Conservation (phyloP, 1,140 invertebrate species). For the Drosophila insularis region DNA sequence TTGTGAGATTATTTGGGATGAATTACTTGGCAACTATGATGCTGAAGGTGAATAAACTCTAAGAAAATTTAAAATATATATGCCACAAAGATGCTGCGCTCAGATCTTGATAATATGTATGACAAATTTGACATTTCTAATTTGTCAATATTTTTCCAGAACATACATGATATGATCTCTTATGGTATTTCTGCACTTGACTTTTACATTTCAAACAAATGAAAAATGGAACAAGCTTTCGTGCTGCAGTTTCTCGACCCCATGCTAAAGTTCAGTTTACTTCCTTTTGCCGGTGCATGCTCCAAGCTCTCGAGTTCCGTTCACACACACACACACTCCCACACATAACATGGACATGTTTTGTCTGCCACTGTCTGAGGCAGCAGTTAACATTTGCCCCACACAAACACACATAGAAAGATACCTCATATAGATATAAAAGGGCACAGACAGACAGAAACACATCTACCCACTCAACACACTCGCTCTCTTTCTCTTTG, state of each 20-base stretch:
- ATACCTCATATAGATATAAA: no score
- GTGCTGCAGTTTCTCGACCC: conserved; percentile 44
- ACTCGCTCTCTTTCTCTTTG: conserved; percentile 2
- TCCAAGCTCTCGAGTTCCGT: conserved; percentile 58
- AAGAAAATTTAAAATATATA: conserved; percentile 1
- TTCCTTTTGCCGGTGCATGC: conserved; percentile 49
- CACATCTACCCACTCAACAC: conserved; percentile 14
- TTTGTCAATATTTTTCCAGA: conserved; percentile 34
- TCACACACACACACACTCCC: conserved; percentile 18
- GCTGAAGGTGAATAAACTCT: conserved; percentile 47
- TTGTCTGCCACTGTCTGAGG: background rate
- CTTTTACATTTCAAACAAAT: conserved; percentile 50
- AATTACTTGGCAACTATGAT: conserved; percentile 55
- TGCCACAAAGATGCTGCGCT: background rate
- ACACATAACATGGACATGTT: background rate
- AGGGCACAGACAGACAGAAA: background rate
- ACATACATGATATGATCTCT: conserved; percentile 34
- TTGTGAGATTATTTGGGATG: conserved; percentile 59
- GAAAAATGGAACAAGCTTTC: conserved; percentile 1
- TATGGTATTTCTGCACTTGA: conserved; percentile 46
- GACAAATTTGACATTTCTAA: conserved; percentile 57
- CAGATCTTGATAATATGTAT: conserved; percentile 38
- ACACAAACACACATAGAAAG: background rate
- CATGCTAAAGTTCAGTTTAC: conserved; percentile 23
- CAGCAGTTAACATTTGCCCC: conserved; percentile 4